phyloP scores from a whole-genome alignment of 2,797 vertebrate species.

The Hydrolagus colliei region DNA sequence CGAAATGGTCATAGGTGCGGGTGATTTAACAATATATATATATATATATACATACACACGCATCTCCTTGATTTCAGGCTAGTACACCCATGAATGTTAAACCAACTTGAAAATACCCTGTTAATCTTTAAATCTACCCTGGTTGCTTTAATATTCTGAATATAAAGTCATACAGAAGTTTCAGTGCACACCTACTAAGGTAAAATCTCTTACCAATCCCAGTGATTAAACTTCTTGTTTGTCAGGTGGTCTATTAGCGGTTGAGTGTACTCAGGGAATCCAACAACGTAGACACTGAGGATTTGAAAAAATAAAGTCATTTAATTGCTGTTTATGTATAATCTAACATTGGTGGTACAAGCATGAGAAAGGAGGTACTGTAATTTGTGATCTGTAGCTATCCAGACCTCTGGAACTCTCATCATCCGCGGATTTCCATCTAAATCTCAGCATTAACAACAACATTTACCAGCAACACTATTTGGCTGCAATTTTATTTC shows the following conservation, averaged over 20 bases:
- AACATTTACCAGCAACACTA: no score
- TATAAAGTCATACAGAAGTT: background rate
- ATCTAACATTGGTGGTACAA: background rate
- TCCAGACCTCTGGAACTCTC: no score
- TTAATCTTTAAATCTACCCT: background rate
- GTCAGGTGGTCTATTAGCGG: constrained; percentile 85
- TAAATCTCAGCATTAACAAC: no score
- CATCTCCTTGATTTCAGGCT: background rate
- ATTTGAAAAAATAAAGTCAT: background rate
- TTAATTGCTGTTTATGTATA: background rate
- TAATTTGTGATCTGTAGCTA: no score
- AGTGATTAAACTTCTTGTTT: constrained; percentile 81
- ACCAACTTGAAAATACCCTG: background rate
- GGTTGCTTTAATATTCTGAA: background rate
- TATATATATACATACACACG: no score
- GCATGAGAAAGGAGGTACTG: no score
- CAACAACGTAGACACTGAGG: constrained; percentile 72
- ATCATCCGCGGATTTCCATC: no score
- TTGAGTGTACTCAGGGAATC: constrained; percentile 84
- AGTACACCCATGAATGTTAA: background rate
- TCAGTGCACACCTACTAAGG: background rate
- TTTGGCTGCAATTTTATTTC: no score
- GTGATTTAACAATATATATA: no score
- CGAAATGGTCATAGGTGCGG: no score
- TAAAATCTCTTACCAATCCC: constrained; percentile 69